Base-by-base conservation (phyloP, 2,797 vertebrate species). In the Phataginus tetradactyla region DNA sequence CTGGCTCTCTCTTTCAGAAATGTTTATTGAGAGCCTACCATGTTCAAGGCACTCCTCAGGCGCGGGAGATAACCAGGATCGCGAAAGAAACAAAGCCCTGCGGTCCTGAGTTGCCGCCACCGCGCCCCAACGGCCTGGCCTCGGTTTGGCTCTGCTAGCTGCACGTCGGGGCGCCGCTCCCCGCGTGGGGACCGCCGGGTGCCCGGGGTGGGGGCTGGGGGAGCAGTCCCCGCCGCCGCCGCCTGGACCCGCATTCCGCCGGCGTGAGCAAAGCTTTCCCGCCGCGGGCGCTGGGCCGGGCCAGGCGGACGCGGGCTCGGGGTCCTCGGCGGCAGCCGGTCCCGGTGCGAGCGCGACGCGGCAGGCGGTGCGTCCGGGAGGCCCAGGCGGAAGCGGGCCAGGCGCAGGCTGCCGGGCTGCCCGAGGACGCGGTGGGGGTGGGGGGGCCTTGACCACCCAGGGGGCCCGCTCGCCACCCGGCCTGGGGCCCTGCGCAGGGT, bases 1-100 rank as follows among this genome's bases (percentile, higher is more conserved):
- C 72, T 32, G 53, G 27, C 7, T 25, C 71, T 8, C 5, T 66
- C 37, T 90, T 91, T 92, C n/a, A 49, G 34, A 91, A 79, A 39
- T 39, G n/a, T 78, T 86, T 74, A 63, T 10, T 69, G 93, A 87
- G 68, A 2, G 34, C 94, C 95, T 94, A 61, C 80, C 74, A 4
- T 1, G 74, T 68, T 94, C 85, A 49, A 39, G 75, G 39, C 53
- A 32, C 32, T 39, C 80, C 66, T 51, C 4, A 45, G 37, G 61
- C 23, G 1, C 17, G 2, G 14, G 72, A 79, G 55, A 49, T 45
- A n/a, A 89, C 51, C 66, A 1, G 11, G 66, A 94, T 51, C 34
- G 32, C 1, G 21, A 75, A 32, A 59, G 53, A 71, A 66, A 42
- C n/a, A 74, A 57, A 39, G 8, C 77, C 53, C 37, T 12, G 79